These are phyloP conservation scores for Telmatherina bonti DNA, from an alignment of 2,797 vertebrate species.

Conservation along the genomic window DNA sequence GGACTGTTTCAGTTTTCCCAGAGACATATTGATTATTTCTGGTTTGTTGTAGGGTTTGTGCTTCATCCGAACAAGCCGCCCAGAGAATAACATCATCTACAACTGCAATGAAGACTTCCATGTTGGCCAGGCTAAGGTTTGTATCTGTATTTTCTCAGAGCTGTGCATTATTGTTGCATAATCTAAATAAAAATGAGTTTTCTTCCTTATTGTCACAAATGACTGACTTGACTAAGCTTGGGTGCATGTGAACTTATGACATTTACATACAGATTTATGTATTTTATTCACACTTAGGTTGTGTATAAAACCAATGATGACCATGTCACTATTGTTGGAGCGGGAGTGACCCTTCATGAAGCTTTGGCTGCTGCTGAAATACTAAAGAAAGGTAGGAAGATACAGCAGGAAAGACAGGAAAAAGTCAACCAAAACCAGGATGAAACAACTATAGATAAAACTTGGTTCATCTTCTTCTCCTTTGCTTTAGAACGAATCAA, in stretches of 20 bases:
- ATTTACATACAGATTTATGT: neutral
- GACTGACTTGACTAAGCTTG: neutral
- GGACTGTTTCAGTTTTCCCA: neutral
- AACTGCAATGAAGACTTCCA: conserved; percentile 93
- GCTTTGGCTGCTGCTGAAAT: conserved; percentile 91
- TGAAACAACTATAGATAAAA: neutral
- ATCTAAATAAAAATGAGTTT: neutral
- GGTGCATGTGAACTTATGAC: neutral
- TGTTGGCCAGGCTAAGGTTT: conserved; percentile 93
- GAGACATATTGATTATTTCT: neutral
- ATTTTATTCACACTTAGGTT: conserved; percentile 78
- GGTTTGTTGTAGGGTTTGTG: conserved; percentile 89
- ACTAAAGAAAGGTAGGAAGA: conserved; percentile 90
- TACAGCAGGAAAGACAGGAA: neutral
- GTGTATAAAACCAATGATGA: conserved; percentile 92
- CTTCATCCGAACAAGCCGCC: conserved; percentile 95
- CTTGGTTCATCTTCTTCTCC: conserved; percentile 4
- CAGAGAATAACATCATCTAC: conserved; percentile 91
- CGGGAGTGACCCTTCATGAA: conserved; percentile 94
- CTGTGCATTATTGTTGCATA: neutral
- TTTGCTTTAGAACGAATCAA: conserved; percentile 86
- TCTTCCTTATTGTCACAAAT: neutral
- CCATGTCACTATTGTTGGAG: conserved; percentile 92
- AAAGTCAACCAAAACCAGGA: neutral
- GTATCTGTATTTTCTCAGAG: neutral